Evolutionary conservation across 2,888 invertebrate genomes (phyloP).

Genomic region (Troides helena): DNA sequence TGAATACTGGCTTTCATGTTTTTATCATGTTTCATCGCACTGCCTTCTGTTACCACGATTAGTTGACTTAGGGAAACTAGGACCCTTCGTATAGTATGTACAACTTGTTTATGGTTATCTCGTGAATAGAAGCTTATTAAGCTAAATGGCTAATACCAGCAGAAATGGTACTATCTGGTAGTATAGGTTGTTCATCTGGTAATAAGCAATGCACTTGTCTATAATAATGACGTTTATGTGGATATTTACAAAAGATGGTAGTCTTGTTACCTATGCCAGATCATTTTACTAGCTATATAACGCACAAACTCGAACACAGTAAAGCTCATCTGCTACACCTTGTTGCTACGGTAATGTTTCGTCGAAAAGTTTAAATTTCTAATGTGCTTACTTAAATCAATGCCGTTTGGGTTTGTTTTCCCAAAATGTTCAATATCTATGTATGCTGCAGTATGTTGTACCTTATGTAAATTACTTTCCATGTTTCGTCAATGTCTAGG

Average conservation of each 20-base stretch:
- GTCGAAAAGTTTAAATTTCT: too few relatives aligned
- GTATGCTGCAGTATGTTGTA: background rate
- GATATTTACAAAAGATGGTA: too few relatives aligned
- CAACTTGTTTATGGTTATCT: slow-evolving; percentile 8
- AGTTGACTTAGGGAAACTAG: slow-evolving; percentile 23
- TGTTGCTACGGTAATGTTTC: too few relatives aligned
- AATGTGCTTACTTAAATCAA: background rate
- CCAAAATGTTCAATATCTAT: background rate
- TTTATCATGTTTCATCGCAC: slow-evolving; percentile 19
- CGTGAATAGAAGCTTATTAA: background rate
- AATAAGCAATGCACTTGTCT: too few relatives aligned
- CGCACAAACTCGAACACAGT: too few relatives aligned
- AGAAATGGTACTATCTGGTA: too few relatives aligned
- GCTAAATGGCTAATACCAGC: background rate
- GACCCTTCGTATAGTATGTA: background rate
- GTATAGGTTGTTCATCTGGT: too few relatives aligned
- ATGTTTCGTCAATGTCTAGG: background rate
- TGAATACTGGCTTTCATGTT: slow-evolving; percentile 28
- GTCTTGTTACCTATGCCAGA: too few relatives aligned
- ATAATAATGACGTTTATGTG: too few relatives aligned
- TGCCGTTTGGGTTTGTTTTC: background rate
- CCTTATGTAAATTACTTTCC: background rate
- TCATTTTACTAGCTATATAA: too few relatives aligned
- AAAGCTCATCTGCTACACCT: too few relatives aligned
- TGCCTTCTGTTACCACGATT: slow-evolving; percentile 22